These are phyloP conservation scores for Eledone cirrhosa DNA, from an alignment of 2,888 invertebrate species.

Conservation along the genomic window DNA sequence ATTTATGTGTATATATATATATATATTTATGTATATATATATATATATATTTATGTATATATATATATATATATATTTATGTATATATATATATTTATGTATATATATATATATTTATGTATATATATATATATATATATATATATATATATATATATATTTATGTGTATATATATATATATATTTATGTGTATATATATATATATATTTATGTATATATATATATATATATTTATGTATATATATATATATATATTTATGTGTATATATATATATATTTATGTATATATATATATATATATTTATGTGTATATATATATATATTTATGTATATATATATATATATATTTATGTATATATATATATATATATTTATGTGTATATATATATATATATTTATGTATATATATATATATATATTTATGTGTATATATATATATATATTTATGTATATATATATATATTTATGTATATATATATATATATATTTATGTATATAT, in stretches of 20 bases:
- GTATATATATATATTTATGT: neutral
- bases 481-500: neutral
- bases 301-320: neutral
- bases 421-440: neutral
- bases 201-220: neutral
- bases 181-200: neutral
- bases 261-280: neutral
- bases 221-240: neutral
- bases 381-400: neutral
- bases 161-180: neutral
- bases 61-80: neutral
- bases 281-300: slow-evolving; percentile 2
- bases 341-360: neutral
- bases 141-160: neutral
- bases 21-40: neutral
- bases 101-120: neutral
- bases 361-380: neutral
- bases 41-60: neutral
- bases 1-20: neutral
- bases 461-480: neutral
- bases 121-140: neutral
- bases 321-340: neutral
- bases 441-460: neutral
- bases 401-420: neutral
- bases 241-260: neutral